A percentile compares a stretch with the other conserved stretches of the same genome.
phyloP scores from a whole-genome alignment of 2,113 vertebrate species.

The Forbesichthys papilliferus region DNA sequence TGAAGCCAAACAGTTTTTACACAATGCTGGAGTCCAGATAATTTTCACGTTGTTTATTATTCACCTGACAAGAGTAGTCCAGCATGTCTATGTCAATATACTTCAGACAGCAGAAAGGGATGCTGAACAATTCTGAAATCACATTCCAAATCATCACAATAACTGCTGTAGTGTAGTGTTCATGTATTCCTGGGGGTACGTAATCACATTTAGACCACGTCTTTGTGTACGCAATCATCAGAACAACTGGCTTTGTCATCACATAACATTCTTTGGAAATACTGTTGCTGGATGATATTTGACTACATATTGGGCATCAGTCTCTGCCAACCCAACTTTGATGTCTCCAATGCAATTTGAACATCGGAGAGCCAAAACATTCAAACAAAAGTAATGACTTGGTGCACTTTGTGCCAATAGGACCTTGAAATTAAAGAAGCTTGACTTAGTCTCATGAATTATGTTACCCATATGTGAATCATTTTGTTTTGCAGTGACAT shows the following conservation, averaged over 20 bases:
- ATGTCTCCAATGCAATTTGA: conserved; percentile 43
- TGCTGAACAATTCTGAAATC: conserved; percentile 8
- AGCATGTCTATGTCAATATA: conserved; percentile 7
- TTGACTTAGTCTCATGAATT: conserved; percentile 53
- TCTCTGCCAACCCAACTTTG: conserved; percentile 38
- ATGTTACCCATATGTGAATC: conserved; percentile 66
- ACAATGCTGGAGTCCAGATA: not conserved
- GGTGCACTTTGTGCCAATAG: conserved; percentile 44
- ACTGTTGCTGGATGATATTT: conserved; percentile 38
- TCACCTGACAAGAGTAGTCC: not conserved
- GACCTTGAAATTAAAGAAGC: conserved; percentile 54
- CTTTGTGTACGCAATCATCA: conserved; percentile 22
- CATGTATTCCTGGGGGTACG: not conserved
- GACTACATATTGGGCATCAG: conserved; percentile 23
- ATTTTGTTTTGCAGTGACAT: conserved; percentile 39
- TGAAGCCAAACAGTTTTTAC: not conserved
- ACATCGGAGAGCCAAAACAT: conserved; percentile 52
- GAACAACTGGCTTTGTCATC: conserved; percentile 39
- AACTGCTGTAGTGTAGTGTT: not conserved
- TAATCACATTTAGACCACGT: conserved; percentile 24
- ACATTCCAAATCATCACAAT: conserved; percentile 3
- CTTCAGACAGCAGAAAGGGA: conserved; percentile 4
- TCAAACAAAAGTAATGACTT: conserved; percentile 55
- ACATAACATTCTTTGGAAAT: conserved; percentile 37
- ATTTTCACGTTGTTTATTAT: not conserved